phyloP scores from a whole-genome alignment of 2,113 vertebrate species.

The Thamnophis sirtalis region DNA sequence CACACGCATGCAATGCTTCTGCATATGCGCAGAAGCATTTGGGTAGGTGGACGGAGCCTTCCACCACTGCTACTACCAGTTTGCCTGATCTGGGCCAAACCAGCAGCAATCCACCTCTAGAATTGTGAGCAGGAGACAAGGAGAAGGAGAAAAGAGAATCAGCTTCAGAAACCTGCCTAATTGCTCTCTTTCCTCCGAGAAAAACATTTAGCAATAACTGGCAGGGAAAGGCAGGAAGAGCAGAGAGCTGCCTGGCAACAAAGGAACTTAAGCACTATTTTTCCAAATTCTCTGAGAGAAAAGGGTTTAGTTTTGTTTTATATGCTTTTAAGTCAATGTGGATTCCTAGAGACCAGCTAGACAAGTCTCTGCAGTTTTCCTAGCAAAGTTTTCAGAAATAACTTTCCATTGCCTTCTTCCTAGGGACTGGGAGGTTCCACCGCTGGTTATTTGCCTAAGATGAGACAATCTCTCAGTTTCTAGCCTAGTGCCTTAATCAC shows the following conservation, averaged over 20 bases:
- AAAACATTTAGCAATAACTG: background rate
- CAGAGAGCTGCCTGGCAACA: background rate
- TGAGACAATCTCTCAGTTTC: background rate
- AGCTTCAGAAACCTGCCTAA: background rate
- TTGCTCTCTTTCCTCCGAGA: background rate
- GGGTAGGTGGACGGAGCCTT: no score
- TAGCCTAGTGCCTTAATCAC: background rate
- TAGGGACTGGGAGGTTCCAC: background rate
- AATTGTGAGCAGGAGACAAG: background rate
- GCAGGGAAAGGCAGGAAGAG: background rate
- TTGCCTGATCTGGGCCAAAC: no score
- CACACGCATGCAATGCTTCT: no score
- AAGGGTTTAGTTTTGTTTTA: background rate
- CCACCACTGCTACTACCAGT: no score
- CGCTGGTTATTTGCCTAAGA: background rate
- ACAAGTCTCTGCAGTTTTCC: background rate
- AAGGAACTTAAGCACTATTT: background rate
- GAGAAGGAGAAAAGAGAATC: background rate
- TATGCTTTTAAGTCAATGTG: background rate
- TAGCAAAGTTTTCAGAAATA: background rate
- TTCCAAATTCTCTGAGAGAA: background rate
- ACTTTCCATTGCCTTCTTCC: background rate
- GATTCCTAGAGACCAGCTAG: background rate
- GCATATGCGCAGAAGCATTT: no score
- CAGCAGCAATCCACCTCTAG: no score